Conservation (phyloP, 2,888 invertebrate species). For the Tubulanus polymorphus region DNA sequence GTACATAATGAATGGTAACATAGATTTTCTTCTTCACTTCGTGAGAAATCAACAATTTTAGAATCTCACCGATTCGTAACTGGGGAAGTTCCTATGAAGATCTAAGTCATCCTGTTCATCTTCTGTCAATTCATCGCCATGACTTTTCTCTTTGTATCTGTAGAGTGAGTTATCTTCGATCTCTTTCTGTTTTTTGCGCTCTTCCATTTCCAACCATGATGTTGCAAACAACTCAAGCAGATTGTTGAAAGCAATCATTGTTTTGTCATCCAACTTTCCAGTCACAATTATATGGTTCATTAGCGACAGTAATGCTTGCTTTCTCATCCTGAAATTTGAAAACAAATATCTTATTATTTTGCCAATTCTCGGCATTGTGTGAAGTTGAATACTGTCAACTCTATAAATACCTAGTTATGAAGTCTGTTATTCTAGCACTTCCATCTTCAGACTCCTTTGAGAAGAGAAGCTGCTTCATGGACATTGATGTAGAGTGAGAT, state of each 20-base stretch:
- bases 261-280: constrained; percentile 23
- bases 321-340: constrained; percentile 27
- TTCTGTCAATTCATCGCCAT: constrained; percentile 49
- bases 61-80: constrained; percentile 44
- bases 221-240: constrained; percentile 59
- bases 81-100: constrained; percentile 50
- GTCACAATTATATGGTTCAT: constrained; percentile 64
- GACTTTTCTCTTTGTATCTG: constrained; percentile 37
- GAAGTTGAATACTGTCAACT: not conserved
- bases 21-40: too few species aligned
- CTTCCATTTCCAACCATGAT: constrained; percentile 74
- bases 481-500: too few species aligned
- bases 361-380: not conserved
- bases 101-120: constrained; percentile 48
- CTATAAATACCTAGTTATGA: not conserved
- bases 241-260: constrained; percentile 25
- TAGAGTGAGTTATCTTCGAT: constrained; percentile 71
- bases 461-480: too few species aligned
- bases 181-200: constrained; percentile 64
- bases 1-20: too few species aligned
- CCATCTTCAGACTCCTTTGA: too few species aligned
- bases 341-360: too few species aligned
- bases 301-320: constrained; percentile 66
- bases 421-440: too few species aligned
- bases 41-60: too few species aligned